Percentiles rank a stretch among this genome's conserved stretches.
Evolutionary conservation across 2,113 vertebrate genomes (phyloP).

Genomic region (Mormyrus lacerda): DNA sequence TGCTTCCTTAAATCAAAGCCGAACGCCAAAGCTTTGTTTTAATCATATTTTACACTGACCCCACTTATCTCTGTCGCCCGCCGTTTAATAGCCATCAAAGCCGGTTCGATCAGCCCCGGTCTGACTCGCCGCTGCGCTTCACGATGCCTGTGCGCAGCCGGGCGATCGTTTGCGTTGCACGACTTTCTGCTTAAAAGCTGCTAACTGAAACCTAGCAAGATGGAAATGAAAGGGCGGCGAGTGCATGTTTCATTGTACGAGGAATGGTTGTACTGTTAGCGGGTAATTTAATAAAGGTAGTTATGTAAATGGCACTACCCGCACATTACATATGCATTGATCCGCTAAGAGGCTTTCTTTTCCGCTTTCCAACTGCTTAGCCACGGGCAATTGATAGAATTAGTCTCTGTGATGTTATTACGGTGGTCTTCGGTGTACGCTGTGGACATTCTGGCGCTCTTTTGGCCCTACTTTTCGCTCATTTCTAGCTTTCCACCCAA

Average conservation of each 20-base stretch:
- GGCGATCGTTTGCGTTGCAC: not conserved
- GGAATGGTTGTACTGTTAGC: not conserved
- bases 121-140: not conserved
- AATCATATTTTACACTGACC: conserved; percentile 25
- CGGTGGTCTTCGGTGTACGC: not conserved
- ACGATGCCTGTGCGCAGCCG: not conserved
- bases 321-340: not conserved
- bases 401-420: not conserved
- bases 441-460: not conserved
- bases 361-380: not conserved
- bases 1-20: conserved; percentile 23
- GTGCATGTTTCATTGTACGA: not conserved
- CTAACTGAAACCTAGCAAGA: not conserved
- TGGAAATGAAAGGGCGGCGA: not conserved
- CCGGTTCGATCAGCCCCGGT: not conserved
- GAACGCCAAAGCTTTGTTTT: conserved; percentile 3
- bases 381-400: not conserved
- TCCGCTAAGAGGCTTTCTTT: not conserved
- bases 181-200: not conserved
- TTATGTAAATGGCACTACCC: not conserved
- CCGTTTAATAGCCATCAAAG: conserved; percentile 18
- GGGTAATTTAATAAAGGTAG: not conserved
- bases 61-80: conserved; percentile 22
- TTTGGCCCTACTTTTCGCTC: not conserved
- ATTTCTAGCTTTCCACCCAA: not conserved